Evolutionary conservation across 2,888 invertebrate species (phyloP), one percentile per base, ranked within the genome.

Genomic region (Lasioglossum villosulum): DNA sequence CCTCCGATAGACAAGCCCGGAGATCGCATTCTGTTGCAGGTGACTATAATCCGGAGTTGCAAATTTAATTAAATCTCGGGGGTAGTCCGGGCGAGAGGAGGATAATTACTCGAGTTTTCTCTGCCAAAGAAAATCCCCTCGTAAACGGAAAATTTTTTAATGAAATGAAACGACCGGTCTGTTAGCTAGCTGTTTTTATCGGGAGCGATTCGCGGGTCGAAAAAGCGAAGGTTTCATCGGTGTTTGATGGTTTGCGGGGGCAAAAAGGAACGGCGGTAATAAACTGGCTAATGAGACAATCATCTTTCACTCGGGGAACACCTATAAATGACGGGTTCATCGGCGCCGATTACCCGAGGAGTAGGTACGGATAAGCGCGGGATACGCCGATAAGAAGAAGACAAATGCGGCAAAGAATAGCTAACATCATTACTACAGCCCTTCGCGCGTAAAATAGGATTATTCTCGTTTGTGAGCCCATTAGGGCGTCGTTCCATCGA

Each of bases 391-490:
- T 63, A 68, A 72, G 75, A 59, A 59, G 56, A 45, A 80, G 82
- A 76, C 56, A 72, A 83, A 77, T 78, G 80, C 74, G 83, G 71
- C 84, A 75, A 86, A 84, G 84, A 85, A 87, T 75, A 83, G 81
- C 72, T 80, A 66, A 82, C 90, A 86, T 90, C 91, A 86, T 90
- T 90, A 90, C 85, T 66, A 78, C 78, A 77, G 82, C 76, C 83
- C 78, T 77, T 90, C 90, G 75, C 85, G 86, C 91, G 90, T 91
- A 86, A 92, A 92, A 91, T 87, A 83, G 88, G 90, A 92, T 92
- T 91, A 92, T 90, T 89, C 90, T 90, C 87, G 88, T 86, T 91
- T 88, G 90, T 82, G 88, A 90, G 89, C 70, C 81, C 82, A 89
- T 88, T 86, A 90, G 89, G 84, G 83, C 75, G 76, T 63, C 72